Evolutionary conservation across 2,888 invertebrate genomes (phyloP).

Genomic region (Pheosia tremula): DNA sequence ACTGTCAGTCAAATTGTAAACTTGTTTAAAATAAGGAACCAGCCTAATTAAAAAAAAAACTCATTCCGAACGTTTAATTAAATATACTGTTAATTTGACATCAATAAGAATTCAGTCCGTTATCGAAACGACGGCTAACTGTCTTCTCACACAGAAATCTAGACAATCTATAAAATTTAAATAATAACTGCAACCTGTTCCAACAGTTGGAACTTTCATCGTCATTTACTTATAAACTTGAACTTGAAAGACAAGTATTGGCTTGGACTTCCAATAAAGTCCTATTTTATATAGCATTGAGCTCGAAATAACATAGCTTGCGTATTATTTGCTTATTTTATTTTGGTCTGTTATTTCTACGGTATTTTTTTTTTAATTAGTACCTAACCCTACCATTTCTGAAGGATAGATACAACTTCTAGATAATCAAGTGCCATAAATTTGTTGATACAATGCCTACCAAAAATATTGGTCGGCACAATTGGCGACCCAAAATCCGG

Average conservation of each 20-base stretch:
- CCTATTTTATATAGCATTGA: neutral
- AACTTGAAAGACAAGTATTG: constrained; percentile 26
- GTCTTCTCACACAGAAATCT: constrained; percentile 12
- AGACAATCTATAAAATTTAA: constrained; percentile 14
- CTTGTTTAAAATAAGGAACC: neutral
- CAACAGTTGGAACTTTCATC: neutral
- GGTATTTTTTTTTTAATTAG: too few relatives aligned
- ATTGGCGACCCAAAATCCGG: too few relatives aligned
- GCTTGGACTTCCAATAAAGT: neutral
- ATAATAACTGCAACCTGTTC: constrained; percentile 25
- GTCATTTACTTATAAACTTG: constrained; percentile 23
- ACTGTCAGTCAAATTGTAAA: too few relatives aligned
- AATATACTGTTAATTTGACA: constrained; percentile 6
- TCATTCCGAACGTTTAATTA: constrained; percentile 2
- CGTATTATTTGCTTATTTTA: too few relatives aligned
- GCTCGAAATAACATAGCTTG: too few relatives aligned
- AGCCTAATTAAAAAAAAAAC: constrained; percentile 5
- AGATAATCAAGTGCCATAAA: too few relatives aligned
- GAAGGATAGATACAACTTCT: too few relatives aligned
- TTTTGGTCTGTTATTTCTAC: too few relatives aligned
- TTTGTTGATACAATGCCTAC: too few relatives aligned
- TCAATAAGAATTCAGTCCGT: constrained; percentile 21
- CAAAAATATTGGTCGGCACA: too few relatives aligned
- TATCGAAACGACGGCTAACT: constrained; percentile 16
- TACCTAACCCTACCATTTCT: too few relatives aligned